Conservation (phyloP, 1,140 invertebrate genomes). For the Cydia strobilella region DNA sequence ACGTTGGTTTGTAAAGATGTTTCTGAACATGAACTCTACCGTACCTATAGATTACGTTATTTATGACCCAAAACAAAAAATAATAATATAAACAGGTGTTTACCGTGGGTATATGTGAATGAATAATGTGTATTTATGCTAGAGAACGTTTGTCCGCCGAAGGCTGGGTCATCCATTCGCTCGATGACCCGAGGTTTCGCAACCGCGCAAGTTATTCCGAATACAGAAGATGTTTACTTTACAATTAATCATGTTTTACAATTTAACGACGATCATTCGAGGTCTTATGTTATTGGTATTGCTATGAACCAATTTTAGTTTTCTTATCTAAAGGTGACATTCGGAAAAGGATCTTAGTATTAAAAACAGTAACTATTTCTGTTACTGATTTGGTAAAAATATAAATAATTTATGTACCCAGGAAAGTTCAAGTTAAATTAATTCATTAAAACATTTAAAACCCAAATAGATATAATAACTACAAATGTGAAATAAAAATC, state of each 20-base stretch:
- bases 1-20: too few relatives aligned
- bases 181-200: constrained; percentile 7
- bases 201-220: constrained; percentile 15
- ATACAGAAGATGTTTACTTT: constrained; percentile 6
- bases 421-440: too few relatives aligned
- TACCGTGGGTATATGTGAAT: background rate
- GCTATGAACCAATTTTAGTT: background rate
- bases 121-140: background rate
- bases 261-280: background rate
- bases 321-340: too few relatives aligned
- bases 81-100: background rate
- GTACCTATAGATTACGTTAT: too few relatives aligned
- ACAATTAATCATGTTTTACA: constrained; percentile 2
- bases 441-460: too few relatives aligned
- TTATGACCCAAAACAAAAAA: background rate
- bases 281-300: background rate
- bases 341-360: too few relatives aligned
- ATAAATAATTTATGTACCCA: too few relatives aligned
- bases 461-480: too few relatives aligned
- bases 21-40: too few relatives aligned
- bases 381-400: too few relatives aligned
- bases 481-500: too few relatives aligned
- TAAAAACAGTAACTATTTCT: too few relatives aligned
- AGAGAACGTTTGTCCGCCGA: constrained; percentile 30
- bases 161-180: constrained; percentile 28